Evolutionary conservation across 2,113 vertebrate genomes (phyloP).

Genomic region (Echinops telfairi): DNA sequence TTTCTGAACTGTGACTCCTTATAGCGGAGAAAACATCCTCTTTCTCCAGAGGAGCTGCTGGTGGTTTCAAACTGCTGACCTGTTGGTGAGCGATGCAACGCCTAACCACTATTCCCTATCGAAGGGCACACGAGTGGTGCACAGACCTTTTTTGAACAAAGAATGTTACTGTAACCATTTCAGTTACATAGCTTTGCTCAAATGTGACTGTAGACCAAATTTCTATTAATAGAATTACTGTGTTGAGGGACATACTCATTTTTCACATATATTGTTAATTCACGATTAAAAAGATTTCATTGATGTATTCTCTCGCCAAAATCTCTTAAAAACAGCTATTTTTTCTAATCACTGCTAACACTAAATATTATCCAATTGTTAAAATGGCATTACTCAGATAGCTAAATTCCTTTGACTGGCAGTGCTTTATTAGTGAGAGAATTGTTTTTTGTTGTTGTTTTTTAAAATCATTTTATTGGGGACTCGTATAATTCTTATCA

Average conservation of each 20-base stretch:
- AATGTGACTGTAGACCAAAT: background rate
- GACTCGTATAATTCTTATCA: too few relatives aligned
- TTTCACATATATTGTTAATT: too few relatives aligned
- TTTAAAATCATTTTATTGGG: too few relatives aligned
- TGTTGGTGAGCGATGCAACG: too few relatives aligned
- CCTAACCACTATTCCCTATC: too few relatives aligned
- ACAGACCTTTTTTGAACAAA: background rate
- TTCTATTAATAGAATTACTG: background rate
- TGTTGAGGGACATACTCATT: too few relatives aligned
- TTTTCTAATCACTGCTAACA: background rate
- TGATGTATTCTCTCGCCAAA: background rate
- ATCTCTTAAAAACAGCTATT: background rate
- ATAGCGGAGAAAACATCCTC: too few relatives aligned
- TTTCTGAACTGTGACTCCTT: too few relatives aligned
- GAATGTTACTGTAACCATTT: background rate
- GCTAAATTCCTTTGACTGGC: background rate
- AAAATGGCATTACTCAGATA: background rate
- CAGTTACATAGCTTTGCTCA: background rate
- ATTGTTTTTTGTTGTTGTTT: too few relatives aligned
- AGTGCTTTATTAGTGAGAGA: background rate
- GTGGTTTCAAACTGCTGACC: too few relatives aligned
- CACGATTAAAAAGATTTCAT: background rate
- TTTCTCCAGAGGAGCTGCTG: too few relatives aligned
- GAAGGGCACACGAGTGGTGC: too few relatives aligned
- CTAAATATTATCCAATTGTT: background rate